A percentile compares a stretch with the other conserved stretches of the same genome.
phyloP scores from a whole-genome alignment of 2,113 vertebrate species.

The Hystrix cristata region DNA sequence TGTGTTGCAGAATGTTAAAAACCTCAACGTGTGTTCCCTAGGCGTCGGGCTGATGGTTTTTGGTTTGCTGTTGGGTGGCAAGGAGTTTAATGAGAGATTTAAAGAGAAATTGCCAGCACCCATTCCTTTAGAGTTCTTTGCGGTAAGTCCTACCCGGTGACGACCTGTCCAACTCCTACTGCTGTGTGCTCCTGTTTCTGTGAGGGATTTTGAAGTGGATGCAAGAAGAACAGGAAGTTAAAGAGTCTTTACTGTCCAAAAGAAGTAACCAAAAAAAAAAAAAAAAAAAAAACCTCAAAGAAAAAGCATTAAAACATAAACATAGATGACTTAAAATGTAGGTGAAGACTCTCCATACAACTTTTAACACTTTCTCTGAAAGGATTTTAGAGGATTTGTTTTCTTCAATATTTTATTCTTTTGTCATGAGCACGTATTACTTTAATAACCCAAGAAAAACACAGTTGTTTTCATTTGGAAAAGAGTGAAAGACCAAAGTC shows the following conservation, averaged over 20 bases:
- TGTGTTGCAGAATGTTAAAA: constrained; percentile 91
- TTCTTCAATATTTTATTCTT: constrained; percentile 28
- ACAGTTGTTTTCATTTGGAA: constrained; percentile 53
- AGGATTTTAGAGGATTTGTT: constrained; percentile 26
- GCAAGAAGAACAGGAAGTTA: background rate
- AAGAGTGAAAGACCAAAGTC: background rate
- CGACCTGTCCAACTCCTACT: background rate
- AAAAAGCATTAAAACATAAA: background rate
- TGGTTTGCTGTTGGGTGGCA: constrained; percentile 92
- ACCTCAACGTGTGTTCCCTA: constrained; percentile 92
- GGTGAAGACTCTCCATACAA: background rate
- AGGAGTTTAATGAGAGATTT: constrained; percentile 95
- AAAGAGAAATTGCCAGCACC: constrained; percentile 96
- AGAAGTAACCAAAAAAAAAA: background rate
- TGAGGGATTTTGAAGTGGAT: background rate
- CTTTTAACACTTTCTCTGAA: constrained; percentile 21
- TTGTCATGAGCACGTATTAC: background rate
- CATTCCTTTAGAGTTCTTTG: constrained; percentile 98
- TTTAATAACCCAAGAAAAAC: constrained; percentile 18
- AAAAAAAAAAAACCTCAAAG: background rate
- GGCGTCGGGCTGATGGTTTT: constrained; percentile 92
- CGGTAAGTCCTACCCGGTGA: constrained; percentile 87
- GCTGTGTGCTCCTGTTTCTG: background rate
- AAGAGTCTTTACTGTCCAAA: background rate
- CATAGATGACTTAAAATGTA: background rate